Percentiles rank a stretch among this genome's conserved stretches.
These are phyloP conservation scores for Marcusenius ussheri DNA, from an alignment of 2,113 vertebrate species.

Conservation along the genomic window DNA sequence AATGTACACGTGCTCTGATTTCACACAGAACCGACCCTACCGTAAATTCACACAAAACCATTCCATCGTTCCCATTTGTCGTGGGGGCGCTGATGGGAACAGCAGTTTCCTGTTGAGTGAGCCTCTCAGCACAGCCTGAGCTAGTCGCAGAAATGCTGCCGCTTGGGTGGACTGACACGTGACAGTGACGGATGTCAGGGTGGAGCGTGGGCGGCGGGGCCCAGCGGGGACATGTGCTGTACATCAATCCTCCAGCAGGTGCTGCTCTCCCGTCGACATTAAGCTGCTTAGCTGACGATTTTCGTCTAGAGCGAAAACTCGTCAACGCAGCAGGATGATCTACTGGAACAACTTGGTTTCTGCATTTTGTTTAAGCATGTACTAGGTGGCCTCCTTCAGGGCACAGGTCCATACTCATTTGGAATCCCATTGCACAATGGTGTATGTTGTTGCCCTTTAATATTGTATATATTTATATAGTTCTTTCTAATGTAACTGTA, in stretches of 20 bases:
- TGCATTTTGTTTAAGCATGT: background rate
- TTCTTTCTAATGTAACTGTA: background rate
- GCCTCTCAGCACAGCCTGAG: background rate
- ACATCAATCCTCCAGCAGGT: background rate
- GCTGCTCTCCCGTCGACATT: background rate
- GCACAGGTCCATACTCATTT: background rate
- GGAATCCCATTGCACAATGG: background rate
- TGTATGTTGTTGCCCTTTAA: background rate
- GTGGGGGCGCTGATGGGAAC: slow-evolving; percentile 29
- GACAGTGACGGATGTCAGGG: background rate
- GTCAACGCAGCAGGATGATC: background rate
- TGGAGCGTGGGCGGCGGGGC: background rate
- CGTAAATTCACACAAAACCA: background rate
- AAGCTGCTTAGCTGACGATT: slow-evolving; percentile 3
- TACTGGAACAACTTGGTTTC: background rate
- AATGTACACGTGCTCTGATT: background rate
- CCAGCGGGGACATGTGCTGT: background rate
- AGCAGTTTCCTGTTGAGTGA: background rate
- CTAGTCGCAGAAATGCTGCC: background rate
- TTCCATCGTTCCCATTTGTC: slow-evolving; percentile 41
- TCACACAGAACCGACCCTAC: background rate
- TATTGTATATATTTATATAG: background rate
- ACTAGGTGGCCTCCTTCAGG: background rate
- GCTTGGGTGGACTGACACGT: slow-evolving; percentile 2
- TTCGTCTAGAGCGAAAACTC: background rate